These are phyloP conservation scores for Aporophyla lueneburgensis DNA, from an alignment of 2,888 invertebrate genomes.

Conservation along the genomic window DNA sequence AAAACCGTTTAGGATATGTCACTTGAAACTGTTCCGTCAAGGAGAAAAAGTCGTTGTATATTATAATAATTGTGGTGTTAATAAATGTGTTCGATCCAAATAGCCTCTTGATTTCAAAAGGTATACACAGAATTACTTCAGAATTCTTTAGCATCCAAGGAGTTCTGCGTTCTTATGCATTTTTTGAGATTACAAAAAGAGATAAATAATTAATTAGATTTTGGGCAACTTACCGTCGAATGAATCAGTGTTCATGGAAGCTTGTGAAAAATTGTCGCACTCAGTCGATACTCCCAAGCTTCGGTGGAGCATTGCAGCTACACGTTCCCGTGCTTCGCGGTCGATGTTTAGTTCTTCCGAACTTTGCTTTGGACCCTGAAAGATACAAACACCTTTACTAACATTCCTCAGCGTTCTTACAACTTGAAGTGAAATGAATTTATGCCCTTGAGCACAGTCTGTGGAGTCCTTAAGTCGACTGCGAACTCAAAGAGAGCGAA, in stretches of 20 bases:
- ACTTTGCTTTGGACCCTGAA: slow-evolving; percentile 64
- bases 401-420: not conserved
- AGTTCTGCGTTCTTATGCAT: not conserved
- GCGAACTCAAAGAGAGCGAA: not conserved
- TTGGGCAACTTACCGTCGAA: slow-evolving; percentile 74
- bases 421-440: not conserved
- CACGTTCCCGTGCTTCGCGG: slow-evolving; percentile 80
- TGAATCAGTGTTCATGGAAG: slow-evolving; percentile 75
- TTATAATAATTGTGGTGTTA: no score
- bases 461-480: not conserved
- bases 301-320: slow-evolving; percentile 81
- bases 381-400: not conserved
- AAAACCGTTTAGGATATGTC: no score
- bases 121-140: not conserved
- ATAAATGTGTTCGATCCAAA: no score
- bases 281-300: slow-evolving; percentile 75
- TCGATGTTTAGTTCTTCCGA: slow-evolving; percentile 79
- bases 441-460: not conserved
- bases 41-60: no score
- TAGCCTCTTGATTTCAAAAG: no score
- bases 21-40: no score
- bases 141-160: not conserved
- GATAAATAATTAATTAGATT: not conserved
- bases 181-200: not conserved
- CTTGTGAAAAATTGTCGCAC: slow-evolving; percentile 72